These are phyloP conservation scores for Germaria angustata DNA, from an alignment of 2,888 invertebrate species.

Conservation along the genomic window DNA sequence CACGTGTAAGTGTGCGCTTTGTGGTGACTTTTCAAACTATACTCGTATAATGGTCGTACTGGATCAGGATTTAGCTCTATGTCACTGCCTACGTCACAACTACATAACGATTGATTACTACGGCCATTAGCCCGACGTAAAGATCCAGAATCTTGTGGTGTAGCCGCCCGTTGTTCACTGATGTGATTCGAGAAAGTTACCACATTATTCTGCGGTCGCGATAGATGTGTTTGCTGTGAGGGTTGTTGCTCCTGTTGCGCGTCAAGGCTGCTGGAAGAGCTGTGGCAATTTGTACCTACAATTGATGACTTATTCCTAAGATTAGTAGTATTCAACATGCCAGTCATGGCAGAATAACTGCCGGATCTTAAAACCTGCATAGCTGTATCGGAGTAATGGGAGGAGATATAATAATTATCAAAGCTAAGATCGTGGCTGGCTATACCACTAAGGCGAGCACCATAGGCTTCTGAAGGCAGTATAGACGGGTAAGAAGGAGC, in stretches of 20 bases:
- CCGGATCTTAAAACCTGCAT: slow-evolving; percentile 73
- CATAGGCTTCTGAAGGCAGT: slow-evolving; percentile 71
- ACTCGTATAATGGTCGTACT: slow-evolving; percentile 79
- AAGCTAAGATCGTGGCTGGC: slow-evolving; percentile 69
- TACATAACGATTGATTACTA: slow-evolving; percentile 79
- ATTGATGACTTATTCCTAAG: slow-evolving; percentile 59
- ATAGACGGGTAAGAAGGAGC: slow-evolving; percentile 72
- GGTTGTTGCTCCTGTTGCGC: slow-evolving; percentile 47
- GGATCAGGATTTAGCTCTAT: slow-evolving; percentile 79
- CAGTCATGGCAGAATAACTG: slow-evolving; percentile 69
- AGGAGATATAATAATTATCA: slow-evolving; percentile 73
- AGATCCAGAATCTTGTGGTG: slow-evolving; percentile 74
- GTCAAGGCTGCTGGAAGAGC: slow-evolving; percentile 67
- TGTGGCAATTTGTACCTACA: slow-evolving; percentile 64
- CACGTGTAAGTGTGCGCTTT: slow-evolving; percentile 81
- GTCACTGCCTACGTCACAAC: slow-evolving; percentile 79
- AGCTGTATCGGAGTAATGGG: slow-evolving; percentile 74
- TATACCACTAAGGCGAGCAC: slow-evolving; percentile 69
- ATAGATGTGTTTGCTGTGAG: slow-evolving; percentile 36
- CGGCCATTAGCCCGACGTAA: slow-evolving; percentile 78
- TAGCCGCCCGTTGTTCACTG: slow-evolving; percentile 63
- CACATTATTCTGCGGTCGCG: slow-evolving; percentile 71
- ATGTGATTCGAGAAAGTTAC: slow-evolving; percentile 78
- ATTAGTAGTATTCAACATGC: slow-evolving; percentile 68
- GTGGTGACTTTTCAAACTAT: slow-evolving; percentile 80